A percentile compares a stretch with the other conserved stretches of the same genome.
These are phyloP conservation scores for Idris sp. DNA, from an alignment of 1,140 invertebrate genomes.

Conservation along the genomic window DNA sequence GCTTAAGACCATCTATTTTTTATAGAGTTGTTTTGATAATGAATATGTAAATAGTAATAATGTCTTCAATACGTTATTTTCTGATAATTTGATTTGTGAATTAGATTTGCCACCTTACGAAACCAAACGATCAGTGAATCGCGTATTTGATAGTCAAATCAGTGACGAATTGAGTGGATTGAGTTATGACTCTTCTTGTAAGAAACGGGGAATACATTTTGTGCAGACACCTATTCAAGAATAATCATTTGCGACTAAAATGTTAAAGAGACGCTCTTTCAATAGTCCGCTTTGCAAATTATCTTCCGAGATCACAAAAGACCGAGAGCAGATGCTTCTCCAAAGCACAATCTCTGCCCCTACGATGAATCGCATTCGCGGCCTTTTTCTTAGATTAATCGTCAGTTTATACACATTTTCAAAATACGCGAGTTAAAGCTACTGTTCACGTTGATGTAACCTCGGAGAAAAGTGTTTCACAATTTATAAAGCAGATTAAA, in stretches of 20 bases:
- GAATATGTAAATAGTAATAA: slow-evolving; percentile 12
- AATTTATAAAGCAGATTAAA: too few relatives aligned
- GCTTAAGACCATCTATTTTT: background rate
- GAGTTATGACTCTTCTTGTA: slow-evolving; percentile 40
- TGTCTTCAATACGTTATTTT: slow-evolving; percentile 2
- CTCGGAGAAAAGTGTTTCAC: too few relatives aligned
- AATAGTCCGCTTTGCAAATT: slow-evolving; percentile 29
- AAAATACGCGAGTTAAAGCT: slow-evolving; percentile 2
- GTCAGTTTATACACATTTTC: slow-evolving; percentile 20
- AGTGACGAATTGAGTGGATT: slow-evolving; percentile 46
- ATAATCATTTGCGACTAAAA: slow-evolving; percentile 45
- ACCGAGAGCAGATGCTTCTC: slow-evolving; percentile 14
- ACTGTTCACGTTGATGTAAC: background rate
- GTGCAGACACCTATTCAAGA: slow-evolving; percentile 40
- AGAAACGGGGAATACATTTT: slow-evolving; percentile 18
- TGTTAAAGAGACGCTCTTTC: slow-evolving; percentile 42
- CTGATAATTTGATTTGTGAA: slow-evolving; percentile 34
- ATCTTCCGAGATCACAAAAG: slow-evolving; percentile 21
- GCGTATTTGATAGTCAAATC: slow-evolving; percentile 50
- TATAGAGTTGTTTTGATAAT: background rate
- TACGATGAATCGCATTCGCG: slow-evolving; percentile 5
- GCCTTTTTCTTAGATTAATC: slow-evolving; percentile 26
- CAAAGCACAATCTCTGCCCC: slow-evolving; percentile 11
- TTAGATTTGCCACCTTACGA: slow-evolving; percentile 19
- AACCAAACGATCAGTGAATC: slow-evolving; percentile 37